phyloP scores from a whole-genome alignment of 2,113 vertebrate genomes.

The Procavia capensis region DNA sequence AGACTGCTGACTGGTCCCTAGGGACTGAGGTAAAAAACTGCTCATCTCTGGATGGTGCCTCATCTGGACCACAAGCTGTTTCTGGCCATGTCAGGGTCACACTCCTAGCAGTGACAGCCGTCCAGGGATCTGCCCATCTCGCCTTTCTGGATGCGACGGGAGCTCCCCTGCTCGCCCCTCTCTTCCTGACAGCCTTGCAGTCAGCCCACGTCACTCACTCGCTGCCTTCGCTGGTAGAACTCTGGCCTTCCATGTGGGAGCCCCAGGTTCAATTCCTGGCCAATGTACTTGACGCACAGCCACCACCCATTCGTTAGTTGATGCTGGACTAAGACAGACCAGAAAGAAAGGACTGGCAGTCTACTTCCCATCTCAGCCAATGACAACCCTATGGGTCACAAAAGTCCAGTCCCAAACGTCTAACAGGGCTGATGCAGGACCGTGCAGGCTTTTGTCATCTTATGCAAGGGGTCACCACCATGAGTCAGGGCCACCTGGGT shows the following conservation, averaged over 20 bases:
- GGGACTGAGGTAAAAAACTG: neutral
- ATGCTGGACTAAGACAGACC: neutral
- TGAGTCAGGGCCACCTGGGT: neutral
- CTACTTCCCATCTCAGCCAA: neutral
- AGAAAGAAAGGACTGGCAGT: neutral
- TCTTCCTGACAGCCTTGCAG: too few relatives aligned
- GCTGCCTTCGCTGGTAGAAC: too few relatives aligned
- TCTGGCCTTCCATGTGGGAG: too few relatives aligned
- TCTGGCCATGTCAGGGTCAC: neutral
- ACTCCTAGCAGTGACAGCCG: neutral
- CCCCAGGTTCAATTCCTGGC: too few relatives aligned
- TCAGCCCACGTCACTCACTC: neutral
- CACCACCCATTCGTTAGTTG: neutral
- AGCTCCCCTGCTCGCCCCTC: neutral
- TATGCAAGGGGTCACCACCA: neutral
- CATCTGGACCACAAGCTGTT: fast-evolving
- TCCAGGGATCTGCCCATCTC: fast-evolving
- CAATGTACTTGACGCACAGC: too few relatives aligned
- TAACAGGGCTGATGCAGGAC: neutral
- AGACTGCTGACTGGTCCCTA: neutral
- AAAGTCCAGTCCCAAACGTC: neutral
- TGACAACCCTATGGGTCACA: neutral
- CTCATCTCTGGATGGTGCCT: fast-evolving
- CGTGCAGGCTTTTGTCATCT: neutral
- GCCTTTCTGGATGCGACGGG: too few relatives aligned